Base-by-base conservation (phyloP, 2,888 invertebrate genomes). In the Pheosia gnoma region DNA sequence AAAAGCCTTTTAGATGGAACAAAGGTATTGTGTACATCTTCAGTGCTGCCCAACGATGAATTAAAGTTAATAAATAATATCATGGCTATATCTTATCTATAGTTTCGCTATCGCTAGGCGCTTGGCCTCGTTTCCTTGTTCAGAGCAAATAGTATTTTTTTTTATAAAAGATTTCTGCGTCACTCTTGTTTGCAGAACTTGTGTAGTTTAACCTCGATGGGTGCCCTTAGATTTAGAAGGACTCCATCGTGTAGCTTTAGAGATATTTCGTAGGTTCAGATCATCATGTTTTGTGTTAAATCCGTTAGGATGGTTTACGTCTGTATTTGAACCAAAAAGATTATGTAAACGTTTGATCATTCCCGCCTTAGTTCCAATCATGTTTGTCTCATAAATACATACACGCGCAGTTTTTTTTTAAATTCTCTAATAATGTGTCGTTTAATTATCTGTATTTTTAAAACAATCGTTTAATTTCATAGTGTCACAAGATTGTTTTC, bases 101-200 rank as follows among this genome's bases (percentile, higher is more conserved):
- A 13, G 11, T 49, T 56, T 54, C 61, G 8, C 58, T 8, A 65
- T 70, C 74, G 53, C n/a, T n/a, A 65, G 58, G 67, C 63, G 57
- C 59, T 37, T 69, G 69, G 13, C 75, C 73, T 73, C 69, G 63
- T 69, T 73, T 60, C 57, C 11, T 63, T 60, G 57, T 62, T 60
- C 38, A 53, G 59, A 58, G 61, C 55, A 68, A 63, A 58, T 61
- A 63, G 4, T 25, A 11, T 45, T 57, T 63, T 62, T 62, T 62
- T 63, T 60, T 11, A 57, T 45, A 57, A 45, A 45, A 45, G n/a
- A 56, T 13, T 56, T 39, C 56, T 43, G 25, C 57, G 57, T 57
- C 57, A 45, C 41, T 13, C 3, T 57, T 57, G 45, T 57, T 45
- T 57, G 36, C 6, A 57, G 11, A 7, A n/a, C 39, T 3, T 45